phyloP scores from a whole-genome alignment of 2,113 vertebrate genomes.

The Thalassoma bifasciatum region DNA sequence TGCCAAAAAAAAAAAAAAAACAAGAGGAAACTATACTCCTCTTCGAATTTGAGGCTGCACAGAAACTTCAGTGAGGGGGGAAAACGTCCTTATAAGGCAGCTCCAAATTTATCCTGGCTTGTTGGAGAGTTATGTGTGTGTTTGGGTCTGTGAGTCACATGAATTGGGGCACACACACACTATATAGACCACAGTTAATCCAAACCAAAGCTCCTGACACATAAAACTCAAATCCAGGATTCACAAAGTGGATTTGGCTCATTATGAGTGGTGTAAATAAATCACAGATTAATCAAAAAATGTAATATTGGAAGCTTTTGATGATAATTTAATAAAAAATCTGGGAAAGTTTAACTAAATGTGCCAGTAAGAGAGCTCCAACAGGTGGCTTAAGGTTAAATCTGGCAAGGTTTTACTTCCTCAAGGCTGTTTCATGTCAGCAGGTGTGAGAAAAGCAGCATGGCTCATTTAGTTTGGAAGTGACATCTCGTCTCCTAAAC shows the following conservation, averaged over 20 bases:
- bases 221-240: conserved; percentile 24
- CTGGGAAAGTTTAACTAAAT: background rate
- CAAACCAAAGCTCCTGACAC: conserved; percentile 42
- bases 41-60: background rate
- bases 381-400: background rate
- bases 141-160: conserved; percentile 54
- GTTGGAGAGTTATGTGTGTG: conserved; percentile 27
- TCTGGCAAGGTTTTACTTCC: background rate
- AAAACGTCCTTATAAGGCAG: conserved; percentile 55
- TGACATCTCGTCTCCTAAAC: no score
- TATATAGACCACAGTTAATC: conserved; percentile 3
- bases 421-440: no score
- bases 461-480: no score
- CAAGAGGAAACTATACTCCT: background rate
- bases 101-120: conserved; percentile 46
- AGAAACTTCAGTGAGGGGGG: conserved; percentile 23
- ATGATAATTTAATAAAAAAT: no score
- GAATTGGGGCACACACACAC: conserved; percentile 11
- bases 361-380: background rate
- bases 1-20: background rate
- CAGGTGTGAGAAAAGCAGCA: no score
- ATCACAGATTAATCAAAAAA: background rate
- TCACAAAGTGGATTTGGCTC: conserved; percentile 18
- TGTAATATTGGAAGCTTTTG: no score
- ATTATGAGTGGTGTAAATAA: background rate